Percentiles rank a stretch among this genome's conserved stretches.
Evolutionary conservation across 2,888 invertebrate species (phyloP).

Genomic region (Trichacis sp.): DNA sequence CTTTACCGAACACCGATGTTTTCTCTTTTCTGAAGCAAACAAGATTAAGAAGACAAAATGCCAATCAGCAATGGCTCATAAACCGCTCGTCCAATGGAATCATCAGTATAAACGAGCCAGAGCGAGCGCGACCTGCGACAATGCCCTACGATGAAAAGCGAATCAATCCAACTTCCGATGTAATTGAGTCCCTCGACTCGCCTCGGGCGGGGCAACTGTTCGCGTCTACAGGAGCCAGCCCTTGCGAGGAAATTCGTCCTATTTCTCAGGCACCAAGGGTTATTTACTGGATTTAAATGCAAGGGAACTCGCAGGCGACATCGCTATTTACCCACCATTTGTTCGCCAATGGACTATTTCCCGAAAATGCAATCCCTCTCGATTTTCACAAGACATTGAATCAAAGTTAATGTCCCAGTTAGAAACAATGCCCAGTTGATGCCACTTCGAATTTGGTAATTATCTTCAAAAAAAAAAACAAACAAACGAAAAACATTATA

Average conservation of each 20-base stretch:
- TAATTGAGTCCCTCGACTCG: slow-evolving; percentile 59
- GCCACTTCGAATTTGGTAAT: too few relatives aligned
- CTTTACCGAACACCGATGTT: slow-evolving; percentile 13
- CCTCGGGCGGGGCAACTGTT: slow-evolving; percentile 50
- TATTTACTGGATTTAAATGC: slow-evolving; percentile 34
- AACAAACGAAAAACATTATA: too few relatives aligned
- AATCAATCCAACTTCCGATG: slow-evolving; percentile 48
- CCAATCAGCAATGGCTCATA: slow-evolving; percentile 3
- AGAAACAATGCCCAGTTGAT: too few relatives aligned
- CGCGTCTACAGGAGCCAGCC: slow-evolving; percentile 27
- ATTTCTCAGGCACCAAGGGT: slow-evolving; percentile 23
- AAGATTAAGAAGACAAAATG: neutral
- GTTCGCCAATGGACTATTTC: slow-evolving; percentile 28
- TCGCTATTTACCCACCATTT: slow-evolving; percentile 33
- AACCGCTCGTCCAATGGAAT: neutral
- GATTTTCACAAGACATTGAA: neutral
- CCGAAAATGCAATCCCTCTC: slow-evolving; percentile 12
- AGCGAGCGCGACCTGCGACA: slow-evolving; percentile 11
- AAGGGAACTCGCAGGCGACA: slow-evolving; percentile 23
- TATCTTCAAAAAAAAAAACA: too few relatives aligned
- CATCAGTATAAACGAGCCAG: neutral
- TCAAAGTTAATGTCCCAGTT: too few relatives aligned
- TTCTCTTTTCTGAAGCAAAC: neutral
- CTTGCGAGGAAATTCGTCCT: slow-evolving; percentile 22
- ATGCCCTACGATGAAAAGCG: slow-evolving; percentile 26